Evolutionary conservation across 2,888 invertebrate species (phyloP), one percentile per base, ranked within the genome.

Genomic region (Pogonocherus hispidulus): DNA sequence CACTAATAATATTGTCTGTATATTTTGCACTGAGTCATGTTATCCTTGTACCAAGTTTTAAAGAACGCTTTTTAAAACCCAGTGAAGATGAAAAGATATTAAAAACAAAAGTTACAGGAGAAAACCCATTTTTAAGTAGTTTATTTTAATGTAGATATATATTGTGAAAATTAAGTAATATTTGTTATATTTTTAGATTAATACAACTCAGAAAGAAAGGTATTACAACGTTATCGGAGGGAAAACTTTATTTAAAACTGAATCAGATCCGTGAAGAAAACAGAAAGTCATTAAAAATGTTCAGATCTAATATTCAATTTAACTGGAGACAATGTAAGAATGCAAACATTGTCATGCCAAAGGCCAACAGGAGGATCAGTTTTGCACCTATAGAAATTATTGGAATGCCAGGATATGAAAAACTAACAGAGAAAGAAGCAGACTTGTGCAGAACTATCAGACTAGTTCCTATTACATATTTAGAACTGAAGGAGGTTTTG

Each of bases 391-490:
- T 92, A 20, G 91, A 92, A 62, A 90, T 94, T 69, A 78, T 89
- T 59, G 94, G 94, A 73, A 84, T 96, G 70, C 94, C 95, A 0
- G 93, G 93, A 0, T 96, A 91, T 82, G 92, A 93, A 32, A 90
- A 90, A 70, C 86, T 97, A 87, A 88, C 35, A 85, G 89, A 9
- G 86, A 89, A 81, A 32, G 97, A 97, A 83, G 91, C 89, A 72
- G 90, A 91, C 55, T 86, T 97, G 3, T 97, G 97, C 82, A 92
- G 94, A 0, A 88, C 87, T 51, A 87, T 91, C 3, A 89, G 97
- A 71, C 85, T 97, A 19, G 86, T 93, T 8, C 97, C 97, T 0
- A 88, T 91, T 60, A 91, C 91, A 14, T 97, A 92, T 83, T 84
- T 94, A 71, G 93, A 94, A 66, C 93, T 95, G 78, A 94, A 94